Conservation (phyloP, 1,140 invertebrate species). For the Sminthurides bifidus region DNA sequence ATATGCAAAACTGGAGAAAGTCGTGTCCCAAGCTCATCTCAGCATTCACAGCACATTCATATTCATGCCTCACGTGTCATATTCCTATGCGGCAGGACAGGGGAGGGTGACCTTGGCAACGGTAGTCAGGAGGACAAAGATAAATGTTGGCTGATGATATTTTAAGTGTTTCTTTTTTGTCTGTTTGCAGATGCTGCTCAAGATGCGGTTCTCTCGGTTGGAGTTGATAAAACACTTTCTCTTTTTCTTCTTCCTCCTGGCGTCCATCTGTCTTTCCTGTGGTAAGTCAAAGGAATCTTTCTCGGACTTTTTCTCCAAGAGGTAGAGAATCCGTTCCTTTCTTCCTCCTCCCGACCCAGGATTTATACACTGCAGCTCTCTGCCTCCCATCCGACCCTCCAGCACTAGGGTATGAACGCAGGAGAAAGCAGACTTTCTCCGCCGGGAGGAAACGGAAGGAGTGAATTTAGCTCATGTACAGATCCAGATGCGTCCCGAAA, state of each 20-base stretch:
- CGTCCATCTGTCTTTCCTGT: constrained; percentile 10
- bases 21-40: too few relatives aligned
- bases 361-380: neutral
- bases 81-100: too few relatives aligned
- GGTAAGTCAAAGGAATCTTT: constrained; percentile 10
- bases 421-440: too few relatives aligned
- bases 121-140: neutral
- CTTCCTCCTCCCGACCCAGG: neutral
- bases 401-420: too few relatives aligned
- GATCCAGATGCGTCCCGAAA: too few relatives aligned
- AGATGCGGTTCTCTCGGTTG: constrained; percentile 2
- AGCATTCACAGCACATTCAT: too few relatives aligned
- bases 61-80: too few relatives aligned
- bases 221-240: neutral
- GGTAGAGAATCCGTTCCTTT: too few relatives aligned
- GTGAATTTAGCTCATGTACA: too few relatives aligned
- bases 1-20: too few relatives aligned
- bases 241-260: constrained; percentile 1
- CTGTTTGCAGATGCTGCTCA: constrained; percentile 11
- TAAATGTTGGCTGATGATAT: constrained; percentile 7
- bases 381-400: constrained; percentile 3
- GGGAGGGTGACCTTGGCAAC: too few relatives aligned
- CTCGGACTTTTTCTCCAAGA: neutral
- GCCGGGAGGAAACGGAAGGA: too few relatives aligned
- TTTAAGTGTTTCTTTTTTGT: constrained; percentile 5